phyloP scores from a whole-genome alignment of 1,140 invertebrate species.

The Coptotermes formosanus region DNA sequence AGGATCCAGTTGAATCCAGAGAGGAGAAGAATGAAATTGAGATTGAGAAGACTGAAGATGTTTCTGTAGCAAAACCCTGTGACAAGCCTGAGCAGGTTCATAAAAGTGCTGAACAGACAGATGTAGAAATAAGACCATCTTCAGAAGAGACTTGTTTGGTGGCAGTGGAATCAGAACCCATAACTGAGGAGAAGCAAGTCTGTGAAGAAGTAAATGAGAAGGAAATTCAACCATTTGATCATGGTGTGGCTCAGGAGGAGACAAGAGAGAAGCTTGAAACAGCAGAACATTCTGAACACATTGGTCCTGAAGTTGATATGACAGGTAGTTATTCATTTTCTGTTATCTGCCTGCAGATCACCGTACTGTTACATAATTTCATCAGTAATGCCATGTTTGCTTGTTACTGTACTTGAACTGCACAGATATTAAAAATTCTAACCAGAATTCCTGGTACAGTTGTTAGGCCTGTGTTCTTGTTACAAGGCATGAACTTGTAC shows the following conservation, averaged over 20 bases:
- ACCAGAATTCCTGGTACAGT: too few relatives aligned
- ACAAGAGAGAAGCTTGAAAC: not conserved
- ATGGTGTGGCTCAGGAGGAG: constrained; percentile 35
- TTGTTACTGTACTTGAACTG: too few relatives aligned
- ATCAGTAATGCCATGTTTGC: too few relatives aligned
- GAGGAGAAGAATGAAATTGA: constrained; percentile 31
- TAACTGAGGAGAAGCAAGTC: constrained; percentile 44
- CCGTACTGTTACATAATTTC: too few relatives aligned
- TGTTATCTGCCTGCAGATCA: too few relatives aligned
- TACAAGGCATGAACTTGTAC: too few relatives aligned
- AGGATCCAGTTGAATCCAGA: constrained; percentile 25
- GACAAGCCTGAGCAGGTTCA: not conserved
- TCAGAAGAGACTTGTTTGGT: constrained; percentile 39
- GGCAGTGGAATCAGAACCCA: constrained; percentile 15
- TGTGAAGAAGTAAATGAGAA: constrained; percentile 43
- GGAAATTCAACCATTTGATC: constrained; percentile 32
- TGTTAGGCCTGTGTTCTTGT: too few relatives aligned
- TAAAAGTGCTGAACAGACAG: not conserved
- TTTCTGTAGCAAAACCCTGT: not conserved
- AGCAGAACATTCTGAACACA: constrained; percentile 21
- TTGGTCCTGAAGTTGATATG: constrained; percentile 45
- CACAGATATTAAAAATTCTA: too few relatives aligned
- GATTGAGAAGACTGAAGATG: constrained; percentile 30
- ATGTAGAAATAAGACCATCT: constrained; percentile 25
- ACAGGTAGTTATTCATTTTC: constrained; percentile 41